Percentiles rank a stretch among this genome's conserved stretches.
Evolutionary conservation across 2,797 vertebrate species (phyloP).

Genomic region (Eutrigla gurnardus): DNA sequence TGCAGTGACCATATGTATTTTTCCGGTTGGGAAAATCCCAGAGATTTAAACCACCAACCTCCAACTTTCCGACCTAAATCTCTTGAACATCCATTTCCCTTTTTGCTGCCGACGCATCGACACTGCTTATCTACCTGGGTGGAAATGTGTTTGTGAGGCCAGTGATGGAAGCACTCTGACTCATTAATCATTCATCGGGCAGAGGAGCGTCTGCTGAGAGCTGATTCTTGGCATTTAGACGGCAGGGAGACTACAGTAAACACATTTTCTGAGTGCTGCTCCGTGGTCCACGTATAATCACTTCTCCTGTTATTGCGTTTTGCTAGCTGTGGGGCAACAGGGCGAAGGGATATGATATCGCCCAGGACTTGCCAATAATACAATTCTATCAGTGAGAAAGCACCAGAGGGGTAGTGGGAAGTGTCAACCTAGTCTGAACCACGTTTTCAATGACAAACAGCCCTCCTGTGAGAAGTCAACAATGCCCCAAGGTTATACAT

Average conservation of each 20-base stretch:
- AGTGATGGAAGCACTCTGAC: constrained; percentile 57
- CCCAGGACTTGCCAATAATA: constrained; percentile 71
- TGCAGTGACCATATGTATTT: not conserved
- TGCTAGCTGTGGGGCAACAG: constrained; percentile 72
- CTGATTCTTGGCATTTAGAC: constrained; percentile 74
- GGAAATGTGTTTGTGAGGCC: constrained; percentile 57
- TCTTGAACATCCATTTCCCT: not conserved
- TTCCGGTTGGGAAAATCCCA: not conserved
- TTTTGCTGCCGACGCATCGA: constrained; percentile 21
- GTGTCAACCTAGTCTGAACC: constrained; percentile 66
- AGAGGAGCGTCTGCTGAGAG: constrained; percentile 55
- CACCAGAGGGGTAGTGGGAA: constrained; percentile 51
- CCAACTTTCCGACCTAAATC: not conserved
- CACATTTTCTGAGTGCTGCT: constrained; percentile 75
- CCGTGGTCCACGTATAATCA: constrained; percentile 78
- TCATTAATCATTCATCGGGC: constrained; percentile 77
- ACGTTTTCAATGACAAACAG: constrained; percentile 75
- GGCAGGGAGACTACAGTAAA: constrained; percentile 75
- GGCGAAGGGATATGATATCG: constrained; percentile 71
- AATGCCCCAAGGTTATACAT: constrained; percentile 62
- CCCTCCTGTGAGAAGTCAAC: constrained; percentile 71
- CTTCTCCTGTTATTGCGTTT: constrained; percentile 80
- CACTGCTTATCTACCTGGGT: constrained; percentile 55
- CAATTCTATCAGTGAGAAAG: constrained; percentile 71
- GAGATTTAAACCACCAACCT: not conserved